Conservation (phyloP, 2,113 vertebrate species). For the Cebidichthys violaceus region DNA sequence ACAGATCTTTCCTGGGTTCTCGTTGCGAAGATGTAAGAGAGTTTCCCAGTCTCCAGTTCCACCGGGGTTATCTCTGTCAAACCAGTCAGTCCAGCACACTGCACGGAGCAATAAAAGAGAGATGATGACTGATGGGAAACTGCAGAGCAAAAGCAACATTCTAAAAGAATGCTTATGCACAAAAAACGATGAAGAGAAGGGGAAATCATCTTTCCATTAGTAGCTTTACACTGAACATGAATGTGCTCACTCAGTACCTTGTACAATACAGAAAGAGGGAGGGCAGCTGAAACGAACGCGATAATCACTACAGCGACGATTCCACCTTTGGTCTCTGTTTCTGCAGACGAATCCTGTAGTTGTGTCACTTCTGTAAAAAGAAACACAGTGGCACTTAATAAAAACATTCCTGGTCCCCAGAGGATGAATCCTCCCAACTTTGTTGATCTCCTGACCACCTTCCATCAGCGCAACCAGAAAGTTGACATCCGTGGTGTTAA, state of each 20-base stretch:
- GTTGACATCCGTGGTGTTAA: not conserved
- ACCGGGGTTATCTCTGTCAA: slow-evolving; percentile 35
- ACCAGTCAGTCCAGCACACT: slow-evolving; percentile 71
- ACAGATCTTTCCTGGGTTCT: too few relatives aligned
- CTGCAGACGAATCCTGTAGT: slow-evolving; percentile 56
- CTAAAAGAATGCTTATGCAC: not conserved
- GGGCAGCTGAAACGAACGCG: slow-evolving; percentile 64
- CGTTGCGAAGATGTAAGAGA: too few relatives aligned
- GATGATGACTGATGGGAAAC: not conserved
- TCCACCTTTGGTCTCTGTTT: slow-evolving; percentile 20
- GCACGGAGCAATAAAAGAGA: not conserved
- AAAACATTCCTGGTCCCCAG: not conserved
- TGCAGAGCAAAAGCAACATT: not conserved
- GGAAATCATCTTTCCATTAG: not conserved
- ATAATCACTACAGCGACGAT: slow-evolving; percentile 50
- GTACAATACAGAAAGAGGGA: slow-evolving; percentile 26
- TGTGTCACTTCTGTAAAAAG: slow-evolving; percentile 36
- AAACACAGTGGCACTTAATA: not conserved
- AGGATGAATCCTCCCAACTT: not conserved
- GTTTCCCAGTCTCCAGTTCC: too few relatives aligned
- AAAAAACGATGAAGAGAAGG: not conserved
- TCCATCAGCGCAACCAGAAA: not conserved
- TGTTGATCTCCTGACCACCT: not conserved
- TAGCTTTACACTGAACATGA: not conserved
- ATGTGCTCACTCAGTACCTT: slow-evolving; percentile 13